Percentiles rank a stretch among this genome's conserved stretches.
phyloP scores from a whole-genome alignment of 2,888 invertebrate genomes.

The Mesodorylaimus sp. region DNA sequence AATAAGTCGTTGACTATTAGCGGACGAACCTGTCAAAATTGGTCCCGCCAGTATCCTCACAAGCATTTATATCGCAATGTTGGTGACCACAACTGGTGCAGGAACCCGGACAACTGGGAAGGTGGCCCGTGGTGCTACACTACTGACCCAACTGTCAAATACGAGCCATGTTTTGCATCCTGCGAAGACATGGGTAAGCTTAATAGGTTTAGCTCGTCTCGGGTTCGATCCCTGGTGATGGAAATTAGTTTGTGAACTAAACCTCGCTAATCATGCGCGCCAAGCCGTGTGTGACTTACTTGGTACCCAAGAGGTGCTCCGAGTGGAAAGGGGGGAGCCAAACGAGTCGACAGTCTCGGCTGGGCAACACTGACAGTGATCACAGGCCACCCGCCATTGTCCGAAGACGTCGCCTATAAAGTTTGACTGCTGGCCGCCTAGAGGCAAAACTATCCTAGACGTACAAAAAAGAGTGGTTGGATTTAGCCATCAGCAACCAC shows the following conservation, averaged over 20 bases:
- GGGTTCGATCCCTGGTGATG: too few species aligned
- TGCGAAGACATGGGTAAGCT: slow-evolving; percentile 5
- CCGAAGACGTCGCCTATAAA: too few species aligned
- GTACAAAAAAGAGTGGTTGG: background rate
- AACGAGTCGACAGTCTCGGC: too few species aligned
- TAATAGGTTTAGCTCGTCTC: background rate
- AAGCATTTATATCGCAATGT: background rate
- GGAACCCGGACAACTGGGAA: slow-evolving; percentile 1
- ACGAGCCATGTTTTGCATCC: slow-evolving; percentile 8
- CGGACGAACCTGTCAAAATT: slow-evolving; percentile 1
- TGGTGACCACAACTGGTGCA: slow-evolving; percentile 6
- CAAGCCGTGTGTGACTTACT: too few species aligned
- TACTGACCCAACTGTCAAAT: background rate
- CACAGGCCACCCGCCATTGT: too few species aligned
- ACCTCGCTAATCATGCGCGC: too few species aligned
- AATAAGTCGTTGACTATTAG: background rate
- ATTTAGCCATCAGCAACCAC: background rate
- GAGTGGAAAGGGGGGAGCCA: too few species aligned
- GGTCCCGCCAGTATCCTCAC: background rate
- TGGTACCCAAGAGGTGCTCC: too few species aligned
- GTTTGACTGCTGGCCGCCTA: too few species aligned
- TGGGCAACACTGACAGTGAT: too few species aligned
- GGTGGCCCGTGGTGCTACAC: slow-evolving; percentile 9
- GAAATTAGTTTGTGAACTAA: too few species aligned
- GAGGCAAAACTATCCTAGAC: background rate